Conservation (phyloP, 2,888 invertebrate species). For the Aleiodes testaceus region DNA sequence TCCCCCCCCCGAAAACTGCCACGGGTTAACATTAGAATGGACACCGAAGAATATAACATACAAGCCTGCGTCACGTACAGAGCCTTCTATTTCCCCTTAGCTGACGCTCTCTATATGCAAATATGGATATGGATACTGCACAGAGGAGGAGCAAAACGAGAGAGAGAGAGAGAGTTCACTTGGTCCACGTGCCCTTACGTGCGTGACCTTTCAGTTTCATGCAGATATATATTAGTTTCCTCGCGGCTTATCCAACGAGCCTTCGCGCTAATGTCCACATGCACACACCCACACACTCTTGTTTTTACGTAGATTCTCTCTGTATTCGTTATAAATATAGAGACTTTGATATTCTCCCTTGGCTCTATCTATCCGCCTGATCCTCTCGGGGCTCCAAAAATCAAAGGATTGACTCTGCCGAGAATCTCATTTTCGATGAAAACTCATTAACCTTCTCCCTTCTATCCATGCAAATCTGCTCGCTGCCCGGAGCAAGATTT, state of each 20-base stretch:
- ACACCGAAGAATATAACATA: conserved; percentile 61
- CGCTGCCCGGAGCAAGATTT: too few relatives aligned
- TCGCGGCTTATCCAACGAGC: conserved; percentile 46
- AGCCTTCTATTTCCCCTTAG: conserved; percentile 72
- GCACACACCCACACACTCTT: not conserved
- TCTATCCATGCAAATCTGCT: not conserved
- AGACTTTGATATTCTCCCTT: conserved; percentile 63
- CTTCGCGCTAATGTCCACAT: conserved; percentile 5
- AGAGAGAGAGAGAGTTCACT: conserved; percentile 52
- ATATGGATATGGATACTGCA: conserved; percentile 53
- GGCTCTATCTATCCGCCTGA: conserved; percentile 37
- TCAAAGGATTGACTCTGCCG: conserved; percentile 65
- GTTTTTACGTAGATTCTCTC: conserved; percentile 26
- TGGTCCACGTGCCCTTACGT: conserved; percentile 29
- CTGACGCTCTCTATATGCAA: conserved; percentile 73
- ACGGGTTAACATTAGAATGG: conserved; percentile 29
- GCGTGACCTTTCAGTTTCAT: conserved; percentile 28
- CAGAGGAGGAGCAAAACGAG: not conserved
- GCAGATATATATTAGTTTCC: conserved; percentile 17
- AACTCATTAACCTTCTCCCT: conserved; percentile 13
- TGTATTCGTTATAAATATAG: conserved; percentile 65
- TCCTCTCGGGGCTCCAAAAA: conserved; percentile 61
- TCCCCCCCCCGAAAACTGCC: conserved; percentile 27
- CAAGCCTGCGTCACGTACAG: conserved; percentile 67
- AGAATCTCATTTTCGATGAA: conserved; percentile 10